Base-by-base conservation (phyloP, 1,140 invertebrate species). In the Zaprionus kolodkinae region DNA sequence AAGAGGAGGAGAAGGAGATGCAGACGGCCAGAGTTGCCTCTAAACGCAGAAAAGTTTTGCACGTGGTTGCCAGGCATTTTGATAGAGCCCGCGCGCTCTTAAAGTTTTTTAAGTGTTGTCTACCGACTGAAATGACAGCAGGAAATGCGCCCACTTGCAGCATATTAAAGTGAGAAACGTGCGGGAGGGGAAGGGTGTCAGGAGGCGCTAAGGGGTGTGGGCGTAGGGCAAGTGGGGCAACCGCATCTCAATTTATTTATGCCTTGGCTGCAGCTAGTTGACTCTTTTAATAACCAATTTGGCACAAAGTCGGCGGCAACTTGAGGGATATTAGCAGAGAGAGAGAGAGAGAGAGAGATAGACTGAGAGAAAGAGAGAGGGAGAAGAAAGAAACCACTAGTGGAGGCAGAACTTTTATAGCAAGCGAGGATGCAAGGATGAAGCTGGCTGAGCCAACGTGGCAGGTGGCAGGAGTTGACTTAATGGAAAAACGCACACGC, bases 201-300 rank as follows among this genome's bases (percentile, higher is more conserved):
- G 12, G 12, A 38, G 35, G 36, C 11, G 12, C 11, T 13, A 3
- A 15, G 3, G 45, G 4, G 21, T 21, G 21, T 21, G 11, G 10
- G 6, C 27, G 27, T 5, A 50, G 45, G 17, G 17, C 7, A 50
- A 21, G 17, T 21, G 45, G 45, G 45, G 45, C 9, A 60, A 54
- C 43, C 66, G n/a, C 60, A 48, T 54, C 61, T 76, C 60, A 72
- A 71, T 70, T 71, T 75, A 75, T 75, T 71, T 75, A 69, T 64
- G 61, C 54, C 43, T 63, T 55, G 50, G 50, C 59, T 50, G 43
- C 59, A 74, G 56, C 55, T 65, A 86, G 82, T 79, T 79, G 78
- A 81, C 82, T 81, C 79, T 82, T 86, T 86, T 86, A 86, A 86
- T 86, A 86, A 86, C 72, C 83, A 86, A 86, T 86, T 86, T 86